Percentiles rank a stretch among this genome's conserved stretches.
Evolutionary conservation across 2,888 invertebrate species (phyloP).

Genomic region (Choreutis nemorana): DNA sequence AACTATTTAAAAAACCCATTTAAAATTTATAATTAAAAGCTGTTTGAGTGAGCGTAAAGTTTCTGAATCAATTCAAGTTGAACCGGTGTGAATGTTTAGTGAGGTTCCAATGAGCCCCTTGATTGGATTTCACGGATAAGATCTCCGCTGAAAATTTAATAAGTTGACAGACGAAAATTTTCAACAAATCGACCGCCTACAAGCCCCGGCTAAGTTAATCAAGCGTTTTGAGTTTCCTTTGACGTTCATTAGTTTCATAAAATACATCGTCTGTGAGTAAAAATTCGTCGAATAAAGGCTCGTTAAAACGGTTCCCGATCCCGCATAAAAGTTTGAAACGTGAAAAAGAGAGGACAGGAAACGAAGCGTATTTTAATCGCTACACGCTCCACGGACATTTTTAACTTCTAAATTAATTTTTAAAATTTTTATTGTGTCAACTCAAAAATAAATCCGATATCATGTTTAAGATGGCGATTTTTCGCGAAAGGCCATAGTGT

Average conservation of each 20-base stretch:
- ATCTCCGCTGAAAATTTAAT: slow-evolving; percentile 4
- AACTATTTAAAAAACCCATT: too few species aligned
- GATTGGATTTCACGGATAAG: too few species aligned
- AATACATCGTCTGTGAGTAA: slow-evolving; percentile 30
- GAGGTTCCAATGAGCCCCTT: slow-evolving; percentile 6
- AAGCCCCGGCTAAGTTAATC: slow-evolving; percentile 27
- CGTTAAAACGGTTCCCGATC: slow-evolving; percentile 48
- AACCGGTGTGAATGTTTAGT: slow-evolving; percentile 3
- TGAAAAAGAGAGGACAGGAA: slow-evolving; percentile 28
- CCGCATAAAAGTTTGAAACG: slow-evolving; percentile 41
- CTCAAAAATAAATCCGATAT: slow-evolving; percentile 44
- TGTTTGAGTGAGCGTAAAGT: slow-evolving; percentile 1
- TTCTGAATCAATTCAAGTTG: too few species aligned
- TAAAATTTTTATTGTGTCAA: slow-evolving; percentile 44
- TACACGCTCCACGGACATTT: slow-evolving; percentile 36
- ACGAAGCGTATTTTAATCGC: slow-evolving; percentile 43
- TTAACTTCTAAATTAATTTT: slow-evolving; percentile 42
- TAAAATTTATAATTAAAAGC: too few species aligned
- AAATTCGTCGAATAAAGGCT: slow-evolving; percentile 43
- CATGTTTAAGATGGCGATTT: too few species aligned
- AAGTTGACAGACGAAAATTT: slow-evolving; percentile 6
- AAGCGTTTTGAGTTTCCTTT: slow-evolving; percentile 40
- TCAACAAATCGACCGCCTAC: slow-evolving; percentile 13
- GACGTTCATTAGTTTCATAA: slow-evolving; percentile 54
- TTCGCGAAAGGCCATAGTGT: slow-evolving; percentile 19